phyloP scores from a whole-genome alignment of 2,113 vertebrate genomes.

The Acinonyx jubatus region DNA sequence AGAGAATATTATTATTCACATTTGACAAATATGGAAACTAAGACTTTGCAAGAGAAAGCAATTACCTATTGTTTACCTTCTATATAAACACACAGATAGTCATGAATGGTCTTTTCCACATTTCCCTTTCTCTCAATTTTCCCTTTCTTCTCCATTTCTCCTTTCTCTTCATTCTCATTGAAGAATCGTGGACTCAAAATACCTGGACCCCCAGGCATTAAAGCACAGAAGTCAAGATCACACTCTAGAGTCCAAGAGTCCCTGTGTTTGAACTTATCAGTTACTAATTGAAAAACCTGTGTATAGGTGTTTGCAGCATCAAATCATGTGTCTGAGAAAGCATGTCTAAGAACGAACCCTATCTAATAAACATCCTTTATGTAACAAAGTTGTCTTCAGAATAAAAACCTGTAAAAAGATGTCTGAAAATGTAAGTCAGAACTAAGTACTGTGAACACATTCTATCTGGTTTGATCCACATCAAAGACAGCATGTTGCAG shows the following conservation, averaged over 20 bases:
- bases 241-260: background rate
- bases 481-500: constrained; percentile 24
- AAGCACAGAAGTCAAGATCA: background rate
- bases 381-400: constrained; percentile 2
- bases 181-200: background rate
- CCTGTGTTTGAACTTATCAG: background rate
- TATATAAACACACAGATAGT: background rate
- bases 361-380: background rate
- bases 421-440: constrained; percentile 42
- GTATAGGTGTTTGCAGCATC: background rate
- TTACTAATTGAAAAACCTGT: background rate
- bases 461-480: background rate
- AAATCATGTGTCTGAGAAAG: background rate
- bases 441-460: background rate
- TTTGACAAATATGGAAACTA: constrained; percentile 29
- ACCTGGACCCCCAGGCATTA: background rate
- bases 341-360: background rate
- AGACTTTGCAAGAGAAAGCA: constrained; percentile 48
- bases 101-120: background rate
- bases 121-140: constrained; percentile 27
- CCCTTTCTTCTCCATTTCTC: background rate
- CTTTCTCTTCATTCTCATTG: no score
- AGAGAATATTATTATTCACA: background rate
- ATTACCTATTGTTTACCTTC: background rate
- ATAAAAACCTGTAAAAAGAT: constrained; percentile 43